phyloP scores from a whole-genome alignment of 2,113 vertebrate genomes.

The Sphaerodactylus townsendi region DNA sequence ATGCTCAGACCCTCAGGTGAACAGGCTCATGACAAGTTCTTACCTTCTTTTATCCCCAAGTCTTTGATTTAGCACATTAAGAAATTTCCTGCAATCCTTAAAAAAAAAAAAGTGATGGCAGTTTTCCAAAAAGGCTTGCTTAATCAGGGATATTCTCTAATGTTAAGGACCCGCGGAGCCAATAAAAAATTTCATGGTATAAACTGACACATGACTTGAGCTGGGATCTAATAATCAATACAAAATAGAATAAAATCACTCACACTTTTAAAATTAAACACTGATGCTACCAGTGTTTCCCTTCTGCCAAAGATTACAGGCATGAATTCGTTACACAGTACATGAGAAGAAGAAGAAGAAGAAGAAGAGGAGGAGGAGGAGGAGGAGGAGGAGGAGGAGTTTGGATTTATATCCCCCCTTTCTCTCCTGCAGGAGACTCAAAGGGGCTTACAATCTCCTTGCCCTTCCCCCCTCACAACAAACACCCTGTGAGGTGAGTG shows the following conservation, averaged over 20 bases:
- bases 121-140: neutral
- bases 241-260: neutral
- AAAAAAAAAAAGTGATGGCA: neutral
- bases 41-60: conserved; percentile 79
- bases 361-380: no score
- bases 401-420: no score
- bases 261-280: neutral
- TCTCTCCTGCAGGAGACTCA: no score
- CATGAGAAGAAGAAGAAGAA: no score
- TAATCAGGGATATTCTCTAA: no score
- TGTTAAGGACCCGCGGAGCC: neutral
- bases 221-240: neutral
- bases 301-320: neutral
- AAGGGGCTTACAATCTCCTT: no score
- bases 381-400: no score
- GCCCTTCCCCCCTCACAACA: no score
- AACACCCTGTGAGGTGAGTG: no score
- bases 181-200: neutral
- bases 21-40: neutral
- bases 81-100: conserved; percentile 85
- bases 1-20: neutral
- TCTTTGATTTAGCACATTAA: conserved; percentile 80
- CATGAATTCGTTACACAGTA: neutral
- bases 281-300: neutral
- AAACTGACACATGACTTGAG: neutral